Percentiles rank a stretch among this genome's conserved stretches.
Evolutionary conservation across 2,113 vertebrate genomes (phyloP).

Genomic region (Psilopogon haemacephalus): DNA sequence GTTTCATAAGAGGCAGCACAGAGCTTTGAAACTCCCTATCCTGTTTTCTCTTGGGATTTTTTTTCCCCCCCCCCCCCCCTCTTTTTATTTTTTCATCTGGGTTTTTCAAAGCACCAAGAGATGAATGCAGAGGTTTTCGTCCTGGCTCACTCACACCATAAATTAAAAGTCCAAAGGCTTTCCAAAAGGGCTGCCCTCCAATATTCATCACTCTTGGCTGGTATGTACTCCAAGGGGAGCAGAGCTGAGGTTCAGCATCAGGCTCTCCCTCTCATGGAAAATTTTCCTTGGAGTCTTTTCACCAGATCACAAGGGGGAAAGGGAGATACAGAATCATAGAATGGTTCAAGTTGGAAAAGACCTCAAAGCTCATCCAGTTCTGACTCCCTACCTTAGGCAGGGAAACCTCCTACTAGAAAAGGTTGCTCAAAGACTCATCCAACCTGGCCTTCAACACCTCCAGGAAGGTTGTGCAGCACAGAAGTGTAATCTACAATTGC

Average conservation of each 20-base stretch:
- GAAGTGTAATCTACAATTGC: too few relatives aligned
- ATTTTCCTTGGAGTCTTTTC: neutral
- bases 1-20: slow-evolving; percentile 24
- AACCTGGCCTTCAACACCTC: too few relatives aligned
- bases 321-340: neutral
- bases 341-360: too few relatives aligned
- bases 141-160: neutral
- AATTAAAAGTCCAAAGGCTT: neutral
- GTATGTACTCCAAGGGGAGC: neutral
- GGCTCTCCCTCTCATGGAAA: neutral
- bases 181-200: neutral
- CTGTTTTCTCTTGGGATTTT: too few relatives aligned
- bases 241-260: rapidly evolving
- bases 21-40: neutral
- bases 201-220: neutral
- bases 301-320: neutral
- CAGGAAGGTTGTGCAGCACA: too few relatives aligned
- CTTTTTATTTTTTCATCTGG: neutral
- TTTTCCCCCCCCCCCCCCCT: neutral
- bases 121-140: neutral
- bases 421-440: too few relatives aligned
- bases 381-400: too few relatives aligned
- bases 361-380: too few relatives aligned
- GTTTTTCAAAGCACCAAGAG: neutral
- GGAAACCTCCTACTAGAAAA: too few relatives aligned